Evolutionary conservation across 2,113 vertebrate genomes (phyloP).

Genomic region (Cebus imitator): DNA sequence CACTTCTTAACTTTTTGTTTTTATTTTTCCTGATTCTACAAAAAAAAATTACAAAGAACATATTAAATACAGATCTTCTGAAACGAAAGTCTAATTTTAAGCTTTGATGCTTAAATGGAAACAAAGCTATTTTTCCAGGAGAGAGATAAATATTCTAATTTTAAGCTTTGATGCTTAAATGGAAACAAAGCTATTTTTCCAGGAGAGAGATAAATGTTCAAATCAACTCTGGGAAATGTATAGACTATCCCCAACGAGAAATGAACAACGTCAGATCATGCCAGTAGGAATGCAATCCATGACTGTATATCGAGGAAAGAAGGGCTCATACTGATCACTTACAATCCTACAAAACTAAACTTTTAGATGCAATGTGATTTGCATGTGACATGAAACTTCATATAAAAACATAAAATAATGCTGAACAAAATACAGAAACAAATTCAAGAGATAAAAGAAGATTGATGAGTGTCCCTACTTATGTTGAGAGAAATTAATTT

Average conservation of each 20-base stretch:
- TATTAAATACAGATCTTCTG: not conserved
- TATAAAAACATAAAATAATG: not conserved
- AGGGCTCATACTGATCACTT: not conserved
- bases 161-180: not conserved
- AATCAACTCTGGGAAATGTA: not conserved
- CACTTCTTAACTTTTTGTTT: not conserved
- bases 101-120: not conserved
- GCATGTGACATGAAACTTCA: not conserved
- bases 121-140: not conserved
- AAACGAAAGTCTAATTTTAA: conserved; percentile 37
- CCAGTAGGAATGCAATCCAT: not conserved
- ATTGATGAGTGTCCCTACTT: not conserved
- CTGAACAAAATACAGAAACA: not conserved
- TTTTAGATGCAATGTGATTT: not conserved
- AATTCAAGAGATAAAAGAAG: not conserved
- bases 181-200: not conserved
- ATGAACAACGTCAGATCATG: not conserved
- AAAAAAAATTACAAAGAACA: not conserved
- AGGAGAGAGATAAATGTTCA: not conserved
- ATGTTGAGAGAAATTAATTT: not conserved
- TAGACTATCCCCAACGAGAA: not conserved
- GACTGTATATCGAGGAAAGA: not conserved
- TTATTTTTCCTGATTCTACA: not conserved
- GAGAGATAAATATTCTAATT: not conserved
- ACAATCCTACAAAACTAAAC: not conserved